Base-by-base conservation (phyloP, 2,888 invertebrate species). In the Orchesella flavescens region DNA sequence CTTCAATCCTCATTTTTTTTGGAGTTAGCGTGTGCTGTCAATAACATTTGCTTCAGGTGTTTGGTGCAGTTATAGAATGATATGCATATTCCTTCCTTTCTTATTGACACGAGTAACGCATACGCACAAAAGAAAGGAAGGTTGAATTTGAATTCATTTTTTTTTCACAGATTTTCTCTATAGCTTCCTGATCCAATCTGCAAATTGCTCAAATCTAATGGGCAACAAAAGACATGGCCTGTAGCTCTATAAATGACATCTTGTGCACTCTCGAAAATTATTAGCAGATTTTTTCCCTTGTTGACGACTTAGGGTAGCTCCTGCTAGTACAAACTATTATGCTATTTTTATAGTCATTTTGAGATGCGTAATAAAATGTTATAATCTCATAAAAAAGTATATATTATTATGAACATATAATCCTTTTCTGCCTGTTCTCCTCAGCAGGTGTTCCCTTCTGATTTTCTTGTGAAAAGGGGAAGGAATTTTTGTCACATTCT, bases 401-500 rank as follows among this genome's bases (percentile, higher is more conserved):
- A 23, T 43, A 55, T 49, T 44, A 9, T 9, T 49, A 49, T 49
- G 49, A 7, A 49, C 49, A n/a, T 49, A 49, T 24, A 65, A 53
- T 71, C 65, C 57, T 72, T 43, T 44, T 9, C 59, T 75, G 17
- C 77, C 24, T 59, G 21, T 43, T 12, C 44, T 23, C 15, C 78
- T 57, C 79, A 79, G 79, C 79, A 79, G 79, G 79, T 79, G 79
- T 72, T 57, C 79, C 61, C 23, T 77, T 69, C 1, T 21, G 19
- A 53, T 57, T 57, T 57, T 61, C n/a, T 49, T 49, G 13, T 34
- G 34, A 24, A 65, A 65, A 65, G 65, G 65, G 65, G 59, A 59
- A 5, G 19, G 23, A 21, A 59, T 79, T 44, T 72, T 79, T 72
- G 84, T 71, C 84, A 79, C 84, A 84, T 84, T 84, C 84, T 53